Evolutionary conservation across 2,797 vertebrate species (phyloP).

Genomic region (Microchirus variegatus): DNA sequence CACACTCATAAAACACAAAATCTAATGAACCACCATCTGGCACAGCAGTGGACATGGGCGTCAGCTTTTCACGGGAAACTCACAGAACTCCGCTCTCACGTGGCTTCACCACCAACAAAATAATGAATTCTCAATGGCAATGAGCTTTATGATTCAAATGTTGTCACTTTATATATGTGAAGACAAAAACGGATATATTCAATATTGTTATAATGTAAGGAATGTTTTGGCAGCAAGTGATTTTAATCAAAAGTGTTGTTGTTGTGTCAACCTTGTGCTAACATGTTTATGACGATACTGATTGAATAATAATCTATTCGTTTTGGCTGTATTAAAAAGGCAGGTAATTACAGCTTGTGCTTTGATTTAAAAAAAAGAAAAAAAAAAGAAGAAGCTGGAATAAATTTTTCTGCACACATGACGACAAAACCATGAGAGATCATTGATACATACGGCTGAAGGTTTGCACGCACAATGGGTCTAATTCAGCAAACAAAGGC

Average conservation of each 20-base stretch:
- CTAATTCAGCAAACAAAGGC: slow-evolving; percentile 70
- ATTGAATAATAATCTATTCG: slow-evolving; percentile 45
- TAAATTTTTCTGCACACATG: slow-evolving; percentile 60
- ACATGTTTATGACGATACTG: slow-evolving; percentile 41
- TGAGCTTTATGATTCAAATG: slow-evolving; percentile 16
- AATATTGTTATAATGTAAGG: slow-evolving; percentile 17
- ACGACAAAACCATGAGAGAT: slow-evolving; percentile 64
- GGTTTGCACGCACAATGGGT: slow-evolving; percentile 68
- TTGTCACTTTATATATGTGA: neutral
- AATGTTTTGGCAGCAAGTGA: slow-evolving; percentile 18
- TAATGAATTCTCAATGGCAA: slow-evolving; percentile 27
- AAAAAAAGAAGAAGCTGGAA: slow-evolving; percentile 51
- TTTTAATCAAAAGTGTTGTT: slow-evolving; percentile 43
- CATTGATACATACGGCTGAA: slow-evolving; percentile 54
- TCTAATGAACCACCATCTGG: slow-evolving; percentile 77
- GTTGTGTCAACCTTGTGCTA: slow-evolving; percentile 48
- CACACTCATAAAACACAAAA: slow-evolving; percentile 65
- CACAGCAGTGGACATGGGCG: slow-evolving; percentile 54
- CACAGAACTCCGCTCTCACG: slow-evolving; percentile 49
- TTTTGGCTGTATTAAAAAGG: slow-evolving; percentile 37
- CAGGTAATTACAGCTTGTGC: slow-evolving; percentile 57
- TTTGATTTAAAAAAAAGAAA: slow-evolving; percentile 46
- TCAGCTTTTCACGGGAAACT: slow-evolving; percentile 45
- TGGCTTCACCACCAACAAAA: slow-evolving; percentile 27
- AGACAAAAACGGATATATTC: slow-evolving; percentile 9